Conservation (phyloP, 1,140 invertebrate genomes). For the Nasonia longicornis region DNA sequence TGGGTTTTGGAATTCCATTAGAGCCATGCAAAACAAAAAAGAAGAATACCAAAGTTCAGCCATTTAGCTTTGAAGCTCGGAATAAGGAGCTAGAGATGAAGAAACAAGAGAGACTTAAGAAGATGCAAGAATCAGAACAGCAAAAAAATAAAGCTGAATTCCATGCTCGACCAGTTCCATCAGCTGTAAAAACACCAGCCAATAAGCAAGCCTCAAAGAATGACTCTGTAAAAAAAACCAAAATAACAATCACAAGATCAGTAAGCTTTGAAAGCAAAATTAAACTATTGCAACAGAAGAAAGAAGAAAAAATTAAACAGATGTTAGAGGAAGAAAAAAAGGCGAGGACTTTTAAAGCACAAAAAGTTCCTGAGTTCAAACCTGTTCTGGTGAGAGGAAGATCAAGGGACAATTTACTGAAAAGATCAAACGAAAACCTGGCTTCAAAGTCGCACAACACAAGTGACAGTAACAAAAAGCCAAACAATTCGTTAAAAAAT, state of each 20-base stretch:
- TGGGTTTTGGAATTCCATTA: conserved; percentile 62
- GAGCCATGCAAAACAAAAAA: conserved; percentile 49
- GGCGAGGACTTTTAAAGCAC: conserved; percentile 67
- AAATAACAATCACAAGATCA: conserved; percentile 55
- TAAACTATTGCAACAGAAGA: conserved; percentile 63
- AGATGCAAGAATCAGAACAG: conserved; percentile 56
- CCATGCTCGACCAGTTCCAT: conserved; percentile 66
- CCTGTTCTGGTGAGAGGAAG: conserved; percentile 53
- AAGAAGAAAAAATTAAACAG: conserved; percentile 70
- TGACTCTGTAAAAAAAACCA: conserved; percentile 41
- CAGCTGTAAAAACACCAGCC: conserved; percentile 46
- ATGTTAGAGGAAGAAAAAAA: conserved; percentile 65
- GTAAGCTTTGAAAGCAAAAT: conserved; percentile 72
- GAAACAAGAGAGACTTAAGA: conserved; percentile 71
- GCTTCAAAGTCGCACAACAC: not conserved
- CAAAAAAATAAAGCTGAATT: conserved; percentile 62
- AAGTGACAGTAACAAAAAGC: not conserved
- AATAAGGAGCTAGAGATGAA: conserved; percentile 66
- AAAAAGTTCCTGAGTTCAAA: conserved; percentile 66
- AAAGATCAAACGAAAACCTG: conserved; percentile 36
- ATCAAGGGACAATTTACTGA: conserved; percentile 45
- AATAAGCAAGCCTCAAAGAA: conserved; percentile 40
- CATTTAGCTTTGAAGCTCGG: conserved; percentile 72
- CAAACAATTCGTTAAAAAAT: conserved; percentile 17
- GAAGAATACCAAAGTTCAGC: conserved; percentile 55